Evolutionary conservation across 2,797 vertebrate species (phyloP).

Genomic region (Rhynchotus rufescens): DNA sequence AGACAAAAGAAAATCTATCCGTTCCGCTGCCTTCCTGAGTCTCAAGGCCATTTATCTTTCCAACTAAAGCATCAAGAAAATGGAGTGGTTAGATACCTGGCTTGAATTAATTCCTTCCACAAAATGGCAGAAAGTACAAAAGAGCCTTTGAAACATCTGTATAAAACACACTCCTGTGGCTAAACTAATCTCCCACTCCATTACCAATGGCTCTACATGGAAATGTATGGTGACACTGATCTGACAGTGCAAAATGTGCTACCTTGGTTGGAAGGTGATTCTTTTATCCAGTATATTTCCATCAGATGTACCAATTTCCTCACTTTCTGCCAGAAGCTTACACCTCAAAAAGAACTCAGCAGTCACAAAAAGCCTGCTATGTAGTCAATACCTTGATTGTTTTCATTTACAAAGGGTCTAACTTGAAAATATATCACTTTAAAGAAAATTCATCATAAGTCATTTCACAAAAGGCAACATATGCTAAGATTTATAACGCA

Average conservation of each 20-base stretch:
- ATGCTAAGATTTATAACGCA: conserved; percentile 57
- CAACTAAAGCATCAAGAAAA: conserved; percentile 2
- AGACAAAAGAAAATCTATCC: not conserved
- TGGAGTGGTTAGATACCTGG: not conserved
- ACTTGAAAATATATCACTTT: conserved; percentile 18
- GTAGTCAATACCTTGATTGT: not conserved
- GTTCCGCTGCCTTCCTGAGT: not conserved
- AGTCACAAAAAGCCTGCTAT: not conserved
- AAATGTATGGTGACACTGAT: conserved; percentile 12
- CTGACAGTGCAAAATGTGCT: not conserved
- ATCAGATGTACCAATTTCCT: not conserved
- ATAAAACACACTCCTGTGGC: not conserved
- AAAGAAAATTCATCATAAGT: conserved; percentile 40
- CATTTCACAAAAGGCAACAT: conserved; percentile 49
- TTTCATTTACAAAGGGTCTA: conserved; percentile 18
- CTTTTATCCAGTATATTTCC: not conserved
- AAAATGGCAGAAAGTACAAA: conserved; percentile 10
- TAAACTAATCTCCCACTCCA: conserved; percentile 34
- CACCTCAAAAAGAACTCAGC: not conserved
- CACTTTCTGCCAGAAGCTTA: not conserved
- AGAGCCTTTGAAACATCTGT: conserved; percentile 30
- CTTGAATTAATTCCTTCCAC: conserved; percentile 30
- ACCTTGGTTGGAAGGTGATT: not conserved
- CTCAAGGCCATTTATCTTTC: conserved; percentile 12
- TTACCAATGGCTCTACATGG: not conserved